phyloP scores from a whole-genome alignment of 2,113 vertebrate species.

The Prunella himalayana region DNA sequence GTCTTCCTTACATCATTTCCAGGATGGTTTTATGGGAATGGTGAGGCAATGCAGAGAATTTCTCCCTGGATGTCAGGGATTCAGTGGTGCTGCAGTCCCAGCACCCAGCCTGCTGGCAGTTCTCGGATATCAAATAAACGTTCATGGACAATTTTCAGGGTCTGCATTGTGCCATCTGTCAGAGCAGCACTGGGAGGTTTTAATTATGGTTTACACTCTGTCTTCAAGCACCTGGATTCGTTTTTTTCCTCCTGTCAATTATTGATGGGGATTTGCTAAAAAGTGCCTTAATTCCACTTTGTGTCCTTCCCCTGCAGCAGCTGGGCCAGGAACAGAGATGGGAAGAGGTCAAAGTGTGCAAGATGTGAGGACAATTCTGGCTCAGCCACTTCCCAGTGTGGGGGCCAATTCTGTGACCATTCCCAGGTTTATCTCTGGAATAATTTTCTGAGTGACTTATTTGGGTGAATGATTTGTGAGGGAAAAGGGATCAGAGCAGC shows the following conservation, averaged over 20 bases:
- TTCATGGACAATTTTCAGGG: conserved; percentile 43
- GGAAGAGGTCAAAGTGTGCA: not conserved
- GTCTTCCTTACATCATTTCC: not conserved
- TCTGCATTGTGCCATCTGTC: conserved; percentile 53
- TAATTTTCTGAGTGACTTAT: not conserved
- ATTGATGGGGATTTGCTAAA: conserved; percentile 21
- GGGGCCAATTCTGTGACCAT: not conserved
- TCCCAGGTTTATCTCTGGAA: not conserved
- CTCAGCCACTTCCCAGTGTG: rapidly evolving
- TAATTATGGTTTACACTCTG: conserved; percentile 51
- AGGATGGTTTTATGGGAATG: not conserved
- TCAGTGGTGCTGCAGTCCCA: not conserved
- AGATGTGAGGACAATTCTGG: not conserved
- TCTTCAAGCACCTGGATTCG: conserved; percentile 51
- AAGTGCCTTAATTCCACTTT: not conserved
- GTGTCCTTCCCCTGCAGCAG: not conserved
- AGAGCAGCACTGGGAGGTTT: conserved; percentile 33
- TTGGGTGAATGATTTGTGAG: not conserved
- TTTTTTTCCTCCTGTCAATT: conserved; percentile 34
- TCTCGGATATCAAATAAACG: not conserved
- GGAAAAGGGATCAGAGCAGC: not conserved
- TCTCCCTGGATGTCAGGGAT: not conserved
- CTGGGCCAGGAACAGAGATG: not conserved
- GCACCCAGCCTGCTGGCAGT: conserved; percentile 21
- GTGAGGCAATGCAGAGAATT: not conserved